Evolutionary conservation across 2,113 vertebrate species (phyloP).

Genomic region (Sinosuthora webbiana): DNA sequence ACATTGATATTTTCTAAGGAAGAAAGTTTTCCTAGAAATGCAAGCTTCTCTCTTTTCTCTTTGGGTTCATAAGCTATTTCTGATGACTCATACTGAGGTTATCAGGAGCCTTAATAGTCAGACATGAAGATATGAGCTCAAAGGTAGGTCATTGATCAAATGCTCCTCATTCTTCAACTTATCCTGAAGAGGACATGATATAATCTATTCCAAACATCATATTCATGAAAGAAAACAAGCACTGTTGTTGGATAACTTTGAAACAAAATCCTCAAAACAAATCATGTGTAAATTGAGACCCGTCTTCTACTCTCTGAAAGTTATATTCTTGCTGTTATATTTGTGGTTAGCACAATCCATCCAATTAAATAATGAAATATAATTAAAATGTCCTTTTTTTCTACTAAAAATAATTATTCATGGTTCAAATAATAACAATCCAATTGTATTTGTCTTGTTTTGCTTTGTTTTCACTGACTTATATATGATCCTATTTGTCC

Average conservation of each 20-base stretch:
- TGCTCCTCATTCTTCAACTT: neutral
- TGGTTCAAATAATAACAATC: neutral
- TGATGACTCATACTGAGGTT: neutral
- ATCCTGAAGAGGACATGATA: neutral
- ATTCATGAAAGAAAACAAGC: neutral
- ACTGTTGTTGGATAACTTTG: neutral
- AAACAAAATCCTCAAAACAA: neutral
- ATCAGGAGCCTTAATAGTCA: neutral
- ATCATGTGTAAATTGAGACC: neutral
- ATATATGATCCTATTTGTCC: neutral
- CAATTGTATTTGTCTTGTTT: neutral
- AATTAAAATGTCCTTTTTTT: neutral
- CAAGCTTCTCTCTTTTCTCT: neutral
- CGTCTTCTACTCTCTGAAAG: neutral
- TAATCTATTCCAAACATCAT: neutral
- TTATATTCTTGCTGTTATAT: neutral
- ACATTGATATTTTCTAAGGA: neutral
- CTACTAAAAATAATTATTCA: neutral
- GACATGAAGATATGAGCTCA: neutral
- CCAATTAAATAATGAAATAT: neutral
- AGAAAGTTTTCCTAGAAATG: neutral
- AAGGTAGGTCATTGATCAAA: neutral
- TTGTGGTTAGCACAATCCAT: neutral
- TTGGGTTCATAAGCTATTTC: neutral
- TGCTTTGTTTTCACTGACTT: neutral